Conservation (phyloP, 2,797 vertebrate genomes). For the Acanthurus lineatus region DNA sequence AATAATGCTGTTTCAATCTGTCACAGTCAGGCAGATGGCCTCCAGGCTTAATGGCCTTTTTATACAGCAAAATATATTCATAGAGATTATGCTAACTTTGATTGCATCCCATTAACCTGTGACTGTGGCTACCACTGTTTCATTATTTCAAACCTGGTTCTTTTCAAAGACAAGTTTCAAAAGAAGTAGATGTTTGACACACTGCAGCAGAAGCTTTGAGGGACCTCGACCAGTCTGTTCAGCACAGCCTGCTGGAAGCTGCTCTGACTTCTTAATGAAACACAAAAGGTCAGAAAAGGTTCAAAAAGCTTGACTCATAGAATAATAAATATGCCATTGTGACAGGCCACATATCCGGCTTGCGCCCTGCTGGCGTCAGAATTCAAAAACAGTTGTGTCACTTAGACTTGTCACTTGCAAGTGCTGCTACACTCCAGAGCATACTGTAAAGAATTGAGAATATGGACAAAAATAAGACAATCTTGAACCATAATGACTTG, state of each 20-base stretch:
- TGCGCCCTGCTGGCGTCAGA: constrained; percentile 41
- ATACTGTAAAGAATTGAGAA: constrained; percentile 30
- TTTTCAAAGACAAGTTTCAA: constrained; percentile 44
- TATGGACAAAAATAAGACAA: constrained; percentile 9
- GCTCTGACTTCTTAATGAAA: constrained; percentile 62
- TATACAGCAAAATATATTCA: constrained; percentile 35
- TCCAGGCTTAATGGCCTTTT: constrained; percentile 29
- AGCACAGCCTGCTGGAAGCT: constrained; percentile 23
- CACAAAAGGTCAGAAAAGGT: constrained; percentile 60
- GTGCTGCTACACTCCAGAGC: neutral
- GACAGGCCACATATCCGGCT: neutral
- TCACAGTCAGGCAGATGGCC: neutral
- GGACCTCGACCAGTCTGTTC: constrained; percentile 17
- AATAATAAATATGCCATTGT: constrained; percentile 47
- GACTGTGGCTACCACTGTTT: constrained; percentile 16
- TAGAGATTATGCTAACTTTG: constrained; percentile 27
- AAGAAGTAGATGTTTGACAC: constrained; percentile 39
- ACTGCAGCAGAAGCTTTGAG: constrained; percentile 11
- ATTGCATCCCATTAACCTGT: constrained; percentile 59
- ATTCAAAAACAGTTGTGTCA: constrained; percentile 39
- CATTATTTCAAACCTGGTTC: constrained; percentile 25
- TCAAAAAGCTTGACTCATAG: constrained; percentile 40
- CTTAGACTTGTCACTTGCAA: constrained; percentile 44
- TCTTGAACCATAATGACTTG: too few relatives aligned
- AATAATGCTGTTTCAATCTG: constrained; percentile 22